phyloP scores from a whole-genome alignment of 2,797 vertebrate species.

The Danio choprae region DNA sequence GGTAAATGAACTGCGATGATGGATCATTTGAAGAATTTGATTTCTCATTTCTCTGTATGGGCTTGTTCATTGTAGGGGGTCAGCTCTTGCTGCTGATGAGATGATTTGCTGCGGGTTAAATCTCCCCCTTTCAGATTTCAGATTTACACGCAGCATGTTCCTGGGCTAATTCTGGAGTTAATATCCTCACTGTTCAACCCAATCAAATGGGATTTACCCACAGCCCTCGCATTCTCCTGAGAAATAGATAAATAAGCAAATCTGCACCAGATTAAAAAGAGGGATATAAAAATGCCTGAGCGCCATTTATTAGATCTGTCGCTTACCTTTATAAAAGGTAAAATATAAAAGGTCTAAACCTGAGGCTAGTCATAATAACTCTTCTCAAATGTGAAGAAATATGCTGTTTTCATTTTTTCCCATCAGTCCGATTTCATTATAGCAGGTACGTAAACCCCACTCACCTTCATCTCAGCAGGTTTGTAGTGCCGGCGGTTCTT shows the following conservation, averaged over 20 bases:
- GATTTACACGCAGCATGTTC: constrained; percentile 52
- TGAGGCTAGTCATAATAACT: constrained; percentile 5
- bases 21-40: background rate
- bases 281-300: background rate
- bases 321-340: constrained; percentile 30
- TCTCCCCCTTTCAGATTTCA: constrained; percentile 38
- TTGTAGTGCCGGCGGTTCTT: constrained; percentile 89
- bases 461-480: constrained; percentile 97
- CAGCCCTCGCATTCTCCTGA: constrained; percentile 31
- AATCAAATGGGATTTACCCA: constrained; percentile 55
- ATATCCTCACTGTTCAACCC: constrained; percentile 49
- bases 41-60: constrained; percentile 36
- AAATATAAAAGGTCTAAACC: constrained; percentile 29
- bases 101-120: constrained; percentile 66
- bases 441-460: constrained; percentile 2
- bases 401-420: constrained; percentile 11
- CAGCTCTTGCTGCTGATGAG: constrained; percentile 59
- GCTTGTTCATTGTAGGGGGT: constrained; percentile 69
- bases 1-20: background rate
- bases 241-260: constrained; percentile 28
- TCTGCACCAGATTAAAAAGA: constrained; percentile 36
- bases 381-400: background rate
- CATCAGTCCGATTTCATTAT: background rate
- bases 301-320: constrained; percentile 39
- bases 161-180: constrained; percentile 53